Evolutionary conservation across 2,888 invertebrate genomes (phyloP).

Genomic region (Apamea monoglypha): DNA sequence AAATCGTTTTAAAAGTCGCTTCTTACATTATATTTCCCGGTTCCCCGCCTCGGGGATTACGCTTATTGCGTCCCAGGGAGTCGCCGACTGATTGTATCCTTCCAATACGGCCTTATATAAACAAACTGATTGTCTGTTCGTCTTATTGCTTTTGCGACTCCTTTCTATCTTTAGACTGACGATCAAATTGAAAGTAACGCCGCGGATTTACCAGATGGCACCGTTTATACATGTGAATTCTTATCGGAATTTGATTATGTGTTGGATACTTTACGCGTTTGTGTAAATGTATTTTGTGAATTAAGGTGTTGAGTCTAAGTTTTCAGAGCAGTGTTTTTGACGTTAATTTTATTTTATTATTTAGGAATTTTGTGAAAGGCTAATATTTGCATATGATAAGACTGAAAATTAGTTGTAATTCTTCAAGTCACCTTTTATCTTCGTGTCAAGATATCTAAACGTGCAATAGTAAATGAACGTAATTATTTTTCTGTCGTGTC

Average conservation of each 20-base stretch:
- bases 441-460: conserved; percentile 12
- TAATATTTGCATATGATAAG: conserved; percentile 18
- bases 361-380: neutral
- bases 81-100: conserved; percentile 82
- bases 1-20: conserved; percentile 65
- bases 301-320: neutral
- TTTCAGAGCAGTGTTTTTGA: neutral
- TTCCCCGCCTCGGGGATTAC: conserved; percentile 79
- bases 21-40: conserved; percentile 70
- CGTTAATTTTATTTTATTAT: neutral
- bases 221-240: conserved; percentile 66
- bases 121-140: conserved; percentile 85
- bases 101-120: conserved; percentile 82
- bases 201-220: conserved; percentile 67
- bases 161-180: conserved; percentile 70
- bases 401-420: neutral
- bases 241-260: conserved; percentile 65
- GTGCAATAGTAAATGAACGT: conserved; percentile 10
- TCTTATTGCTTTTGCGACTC: conserved; percentile 77
- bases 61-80: conserved; percentile 86
- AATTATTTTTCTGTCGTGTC: neutral
- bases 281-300: conserved; percentile 21
- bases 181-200: conserved; percentile 69
- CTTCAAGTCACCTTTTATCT: conserved; percentile 22
- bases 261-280: conserved; percentile 41